Evolutionary conservation across 64 coral and sea anemone species (phyloP).

Genomic region (Platygyra sinensis): DNA sequence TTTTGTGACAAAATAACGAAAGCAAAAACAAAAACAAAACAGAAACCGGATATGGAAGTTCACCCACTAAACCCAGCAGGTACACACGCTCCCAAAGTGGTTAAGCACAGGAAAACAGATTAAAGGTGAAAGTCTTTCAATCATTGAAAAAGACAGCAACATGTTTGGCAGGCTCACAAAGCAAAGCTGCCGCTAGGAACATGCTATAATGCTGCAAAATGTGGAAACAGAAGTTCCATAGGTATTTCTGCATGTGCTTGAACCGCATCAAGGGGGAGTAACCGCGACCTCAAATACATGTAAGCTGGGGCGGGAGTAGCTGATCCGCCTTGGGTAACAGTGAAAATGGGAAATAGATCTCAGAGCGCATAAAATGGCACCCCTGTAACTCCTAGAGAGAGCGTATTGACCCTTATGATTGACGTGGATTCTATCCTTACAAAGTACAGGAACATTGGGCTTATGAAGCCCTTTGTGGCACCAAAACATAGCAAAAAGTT

Average conservation of each 20-base stretch:
- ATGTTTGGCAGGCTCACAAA: background rate
- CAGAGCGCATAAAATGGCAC: background rate
- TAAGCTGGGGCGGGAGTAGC: background rate
- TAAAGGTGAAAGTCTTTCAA: background rate
- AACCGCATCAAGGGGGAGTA: too few relatives aligned
- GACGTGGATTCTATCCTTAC: background rate
- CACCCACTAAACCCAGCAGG: background rate
- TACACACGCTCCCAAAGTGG: too few relatives aligned
- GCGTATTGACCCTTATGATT: background rate
- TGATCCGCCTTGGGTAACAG: background rate
- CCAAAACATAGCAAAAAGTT: slow-evolving; percentile 18
- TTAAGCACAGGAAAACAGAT: background rate
- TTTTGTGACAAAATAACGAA: too few relatives aligned
- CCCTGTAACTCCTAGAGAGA: background rate
- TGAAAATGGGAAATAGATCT: background rate
- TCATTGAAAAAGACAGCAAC: background rate
- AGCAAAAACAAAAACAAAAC: too few relatives aligned
- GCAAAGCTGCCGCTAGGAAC: background rate
- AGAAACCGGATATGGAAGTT: too few relatives aligned
- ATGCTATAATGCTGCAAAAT: background rate
- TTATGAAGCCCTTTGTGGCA: background rate
- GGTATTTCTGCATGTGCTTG: too few relatives aligned
- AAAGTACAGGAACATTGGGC: background rate
- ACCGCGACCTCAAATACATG: background rate
- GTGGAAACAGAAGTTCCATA: background rate